Conservation (phyloP, 2,113 vertebrate genomes). For the Takifugu flavidus region DNA sequence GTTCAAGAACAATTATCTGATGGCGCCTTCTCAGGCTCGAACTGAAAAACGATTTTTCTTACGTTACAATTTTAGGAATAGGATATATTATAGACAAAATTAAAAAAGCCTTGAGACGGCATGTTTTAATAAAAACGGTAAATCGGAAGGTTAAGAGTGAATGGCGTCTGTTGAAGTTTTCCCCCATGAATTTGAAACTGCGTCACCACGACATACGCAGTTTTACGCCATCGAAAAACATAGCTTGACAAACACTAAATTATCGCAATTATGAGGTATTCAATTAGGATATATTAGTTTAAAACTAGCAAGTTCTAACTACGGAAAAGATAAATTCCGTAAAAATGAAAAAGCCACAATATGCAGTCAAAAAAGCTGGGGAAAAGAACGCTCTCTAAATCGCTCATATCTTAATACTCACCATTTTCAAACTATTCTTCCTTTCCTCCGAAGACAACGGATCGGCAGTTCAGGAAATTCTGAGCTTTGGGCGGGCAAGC, state of each 20-base stretch:
- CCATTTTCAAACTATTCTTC: conserved; percentile 51
- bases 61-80: background rate
- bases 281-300: background rate
- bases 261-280: background rate
- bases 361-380: background rate
- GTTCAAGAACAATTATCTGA: no score
- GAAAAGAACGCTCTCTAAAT: background rate
- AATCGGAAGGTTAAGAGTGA: background rate
- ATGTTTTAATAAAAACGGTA: no score
- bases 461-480: conserved; percentile 48
- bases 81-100: no score
- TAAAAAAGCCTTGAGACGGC: background rate
- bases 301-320: background rate
- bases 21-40: no score
- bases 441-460: conserved; percentile 59
- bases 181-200: background rate
- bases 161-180: background rate
- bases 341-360: background rate
- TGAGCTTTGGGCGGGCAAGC: fast-evolving
- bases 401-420: conserved; percentile 6
- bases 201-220: background rate
- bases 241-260: background rate
- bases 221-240: background rate
- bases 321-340: background rate
- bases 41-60: no score